A percentile compares a stretch with the other conserved stretches of the same genome.
phyloP scores from a whole-genome alignment of 2,113 vertebrate genomes.

The Suncus etruscus region DNA sequence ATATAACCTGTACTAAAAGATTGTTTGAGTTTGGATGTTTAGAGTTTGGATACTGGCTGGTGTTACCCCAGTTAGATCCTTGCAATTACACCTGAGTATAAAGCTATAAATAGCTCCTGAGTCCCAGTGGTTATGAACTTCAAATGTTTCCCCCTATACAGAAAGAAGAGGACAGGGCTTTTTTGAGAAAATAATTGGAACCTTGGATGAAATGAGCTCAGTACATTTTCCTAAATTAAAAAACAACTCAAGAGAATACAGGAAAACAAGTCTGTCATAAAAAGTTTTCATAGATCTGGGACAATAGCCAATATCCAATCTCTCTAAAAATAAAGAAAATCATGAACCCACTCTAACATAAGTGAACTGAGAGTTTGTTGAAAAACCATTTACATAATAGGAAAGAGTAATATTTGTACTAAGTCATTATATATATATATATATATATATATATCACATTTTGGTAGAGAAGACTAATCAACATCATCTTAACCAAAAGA shows the following conservation, averaged over 20 bases:
- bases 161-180: not conserved
- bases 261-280: not conserved
- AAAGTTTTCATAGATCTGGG: not conserved
- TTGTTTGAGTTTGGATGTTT: too few species aligned
- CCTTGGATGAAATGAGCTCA: not conserved
- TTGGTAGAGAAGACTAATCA: not conserved
- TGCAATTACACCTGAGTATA: not conserved
- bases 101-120: too few species aligned
- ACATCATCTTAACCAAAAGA: not conserved
- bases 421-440: not conserved
- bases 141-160: not conserved
- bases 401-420: not conserved
- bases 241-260: not conserved
- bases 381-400: not conserved
- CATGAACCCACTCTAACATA: not conserved
- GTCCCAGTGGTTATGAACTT: too few species aligned
- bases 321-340: not conserved
- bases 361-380: not conserved
- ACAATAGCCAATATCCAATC: not conserved
- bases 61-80: too few species aligned
- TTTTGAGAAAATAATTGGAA: slow-evolving; percentile 13
- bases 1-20: too few species aligned
- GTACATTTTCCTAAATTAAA: not conserved
- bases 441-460: not conserved
- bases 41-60: too few species aligned